Conservation (phyloP, 2,797 vertebrate genomes). For the Setipinna tenuifilis region DNA sequence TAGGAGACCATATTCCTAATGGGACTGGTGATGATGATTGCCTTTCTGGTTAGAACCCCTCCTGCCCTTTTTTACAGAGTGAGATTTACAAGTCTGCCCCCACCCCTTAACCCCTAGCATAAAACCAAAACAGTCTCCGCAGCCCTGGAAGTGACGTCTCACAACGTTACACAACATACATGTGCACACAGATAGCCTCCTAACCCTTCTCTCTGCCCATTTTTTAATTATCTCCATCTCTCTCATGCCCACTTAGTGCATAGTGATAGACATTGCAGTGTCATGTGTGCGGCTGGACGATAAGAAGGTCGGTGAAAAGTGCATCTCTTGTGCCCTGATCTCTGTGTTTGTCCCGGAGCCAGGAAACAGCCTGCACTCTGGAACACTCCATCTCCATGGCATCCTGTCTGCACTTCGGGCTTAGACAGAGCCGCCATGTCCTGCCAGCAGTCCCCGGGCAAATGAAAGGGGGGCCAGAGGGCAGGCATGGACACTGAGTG, state of each 20-base stretch:
- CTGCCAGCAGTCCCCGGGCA: not conserved
- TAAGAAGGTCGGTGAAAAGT: not conserved
- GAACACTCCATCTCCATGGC: not conserved
- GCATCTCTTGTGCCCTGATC: not conserved
- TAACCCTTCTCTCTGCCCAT: not conserved
- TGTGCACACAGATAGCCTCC: conserved; percentile 33
- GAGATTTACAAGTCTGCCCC: not conserved
- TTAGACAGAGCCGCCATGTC: not conserved
- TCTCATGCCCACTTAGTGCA: not conserved
- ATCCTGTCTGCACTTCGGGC: not conserved
- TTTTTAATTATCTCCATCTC: not conserved
- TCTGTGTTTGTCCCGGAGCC: not conserved
- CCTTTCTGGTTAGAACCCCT: too few relatives aligned
- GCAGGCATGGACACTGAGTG: not conserved
- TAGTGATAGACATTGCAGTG: not conserved
- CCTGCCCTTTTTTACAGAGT: too few relatives aligned
- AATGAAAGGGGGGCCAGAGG: not conserved
- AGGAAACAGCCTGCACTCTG: not conserved
- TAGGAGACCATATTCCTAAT: too few relatives aligned
- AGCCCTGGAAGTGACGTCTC: not conserved
- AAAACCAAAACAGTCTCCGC: not conserved
- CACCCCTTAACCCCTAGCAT: not conserved
- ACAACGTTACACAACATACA: not conserved
- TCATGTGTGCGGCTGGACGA: not conserved
- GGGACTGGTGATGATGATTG: too few relatives aligned